These are phyloP conservation scores for Sepiola atlantica DNA, from an alignment of 2,888 invertebrate species.

Conservation along the genomic window DNA sequence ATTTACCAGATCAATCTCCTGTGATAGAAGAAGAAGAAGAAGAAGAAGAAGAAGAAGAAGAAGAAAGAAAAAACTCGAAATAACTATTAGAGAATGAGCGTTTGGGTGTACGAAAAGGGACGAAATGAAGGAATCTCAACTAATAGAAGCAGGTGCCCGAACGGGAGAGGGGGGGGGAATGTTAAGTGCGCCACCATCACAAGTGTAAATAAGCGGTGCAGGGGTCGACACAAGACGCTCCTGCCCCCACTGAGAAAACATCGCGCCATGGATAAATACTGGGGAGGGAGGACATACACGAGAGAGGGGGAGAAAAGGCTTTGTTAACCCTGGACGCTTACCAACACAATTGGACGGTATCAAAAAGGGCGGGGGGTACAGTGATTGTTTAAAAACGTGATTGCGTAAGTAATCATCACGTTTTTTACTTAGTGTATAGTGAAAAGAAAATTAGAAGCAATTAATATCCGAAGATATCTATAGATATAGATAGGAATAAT, in stretches of 20 bases:
- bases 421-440: too few species aligned
- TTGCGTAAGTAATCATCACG: too few species aligned
- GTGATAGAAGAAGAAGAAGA: not conserved
- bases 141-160: not conserved
- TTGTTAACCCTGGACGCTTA: not conserved
- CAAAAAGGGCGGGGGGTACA: not conserved
- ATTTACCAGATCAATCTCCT: not conserved
- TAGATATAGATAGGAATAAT: too few species aligned
- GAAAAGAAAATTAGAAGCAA: too few species aligned
- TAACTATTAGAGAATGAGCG: not conserved
- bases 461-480: too few species aligned
- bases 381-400: too few species aligned
- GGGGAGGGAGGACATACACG: not conserved
- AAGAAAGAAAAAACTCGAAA: not conserved
- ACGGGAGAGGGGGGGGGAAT: not conserved
- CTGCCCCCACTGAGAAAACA: not conserved
- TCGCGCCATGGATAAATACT: too few species aligned
- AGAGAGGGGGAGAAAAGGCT: not conserved
- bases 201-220: not conserved
- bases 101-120: not conserved
- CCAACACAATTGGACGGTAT: not conserved
- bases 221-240: not conserved
- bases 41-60: not conserved
- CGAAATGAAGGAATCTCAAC: not conserved
- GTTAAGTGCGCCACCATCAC: not conserved